phyloP scores from a whole-genome alignment of 2,888 invertebrate genomes.

The Emesis castigata region DNA sequence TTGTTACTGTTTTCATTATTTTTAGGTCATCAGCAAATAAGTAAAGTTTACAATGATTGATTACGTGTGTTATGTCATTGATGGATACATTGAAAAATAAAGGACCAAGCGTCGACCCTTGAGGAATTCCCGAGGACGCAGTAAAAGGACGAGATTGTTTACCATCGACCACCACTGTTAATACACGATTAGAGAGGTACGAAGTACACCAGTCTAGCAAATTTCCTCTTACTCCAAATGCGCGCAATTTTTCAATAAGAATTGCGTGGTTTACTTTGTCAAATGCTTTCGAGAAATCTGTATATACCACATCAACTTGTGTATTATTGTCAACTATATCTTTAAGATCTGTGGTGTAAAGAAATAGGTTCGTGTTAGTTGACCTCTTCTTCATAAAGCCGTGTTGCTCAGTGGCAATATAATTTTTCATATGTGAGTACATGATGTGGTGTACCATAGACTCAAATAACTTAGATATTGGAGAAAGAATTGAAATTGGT shows the following conservation, averaged over 20 bases:
- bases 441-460: conserved; percentile 20
- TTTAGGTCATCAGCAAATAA: neutral
- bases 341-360: conserved; percentile 12
- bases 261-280: conserved; percentile 21
- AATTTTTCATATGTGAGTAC: conserved; percentile 27
- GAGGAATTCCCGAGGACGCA: conserved; percentile 24
- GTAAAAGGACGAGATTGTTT: conserved; percentile 2
- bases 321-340: neutral
- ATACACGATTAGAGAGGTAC: conserved; percentile 14
- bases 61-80: conserved; percentile 16
- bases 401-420: conserved; percentile 1
- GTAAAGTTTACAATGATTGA: neutral
- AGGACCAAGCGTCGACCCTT: conserved; percentile 28
- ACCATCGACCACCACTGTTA: conserved; percentile 9
- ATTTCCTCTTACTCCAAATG: conserved; percentile 12
- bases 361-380: conserved; percentile 14
- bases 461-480: conserved; percentile 50
- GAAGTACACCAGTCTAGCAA: conserved; percentile 24
- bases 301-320: conserved; percentile 25
- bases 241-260: neutral
- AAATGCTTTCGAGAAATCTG: conserved; percentile 34
- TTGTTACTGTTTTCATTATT: neutral
- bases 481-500: conserved; percentile 40
- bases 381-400: conserved; percentile 32
- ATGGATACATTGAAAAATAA: conserved; percentile 22